These are phyloP conservation scores for Pomacea maculata DNA, from an alignment of 1,140 invertebrate species.

Conservation along the genomic window DNA sequence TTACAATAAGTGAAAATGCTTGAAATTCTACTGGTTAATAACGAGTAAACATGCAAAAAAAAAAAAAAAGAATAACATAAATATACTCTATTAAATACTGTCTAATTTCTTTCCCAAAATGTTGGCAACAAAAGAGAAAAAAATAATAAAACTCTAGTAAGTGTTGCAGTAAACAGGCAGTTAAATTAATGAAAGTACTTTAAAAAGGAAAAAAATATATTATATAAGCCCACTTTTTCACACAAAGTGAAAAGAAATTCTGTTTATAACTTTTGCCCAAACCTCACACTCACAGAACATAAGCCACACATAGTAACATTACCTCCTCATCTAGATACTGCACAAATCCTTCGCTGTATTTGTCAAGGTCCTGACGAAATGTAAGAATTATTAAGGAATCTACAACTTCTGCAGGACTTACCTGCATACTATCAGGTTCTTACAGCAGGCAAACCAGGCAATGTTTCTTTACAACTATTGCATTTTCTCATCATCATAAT, in stretches of 20 bases:
- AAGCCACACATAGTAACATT: neutral
- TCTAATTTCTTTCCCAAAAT: neutral
- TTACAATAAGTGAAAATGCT: neutral
- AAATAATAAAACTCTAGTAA: neutral
- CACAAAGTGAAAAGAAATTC: neutral
- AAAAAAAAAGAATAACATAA: neutral
- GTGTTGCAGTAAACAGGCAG: neutral
- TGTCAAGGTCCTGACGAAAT: constrained; percentile 34
- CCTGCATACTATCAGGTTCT: neutral
- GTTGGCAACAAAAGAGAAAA: neutral
- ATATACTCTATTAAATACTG: neutral
- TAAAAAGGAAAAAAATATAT: neutral
- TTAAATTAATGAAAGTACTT: neutral
- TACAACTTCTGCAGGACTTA: neutral
- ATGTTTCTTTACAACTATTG: too few relatives aligned
- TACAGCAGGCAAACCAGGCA: too few relatives aligned
- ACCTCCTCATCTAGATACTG: constrained; percentile 37
- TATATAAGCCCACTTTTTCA: neutral
- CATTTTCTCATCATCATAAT: too few relatives aligned
- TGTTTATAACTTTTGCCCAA: neutral
- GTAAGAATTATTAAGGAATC: constrained; percentile 17
- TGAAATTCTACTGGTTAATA: neutral
- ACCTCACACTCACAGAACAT: neutral
- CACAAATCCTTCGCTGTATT: constrained; percentile 22
- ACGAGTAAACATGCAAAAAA: neutral